Conservation (phyloP, 1,140 invertebrate genomes). For the Drosophila jambulina region DNA sequence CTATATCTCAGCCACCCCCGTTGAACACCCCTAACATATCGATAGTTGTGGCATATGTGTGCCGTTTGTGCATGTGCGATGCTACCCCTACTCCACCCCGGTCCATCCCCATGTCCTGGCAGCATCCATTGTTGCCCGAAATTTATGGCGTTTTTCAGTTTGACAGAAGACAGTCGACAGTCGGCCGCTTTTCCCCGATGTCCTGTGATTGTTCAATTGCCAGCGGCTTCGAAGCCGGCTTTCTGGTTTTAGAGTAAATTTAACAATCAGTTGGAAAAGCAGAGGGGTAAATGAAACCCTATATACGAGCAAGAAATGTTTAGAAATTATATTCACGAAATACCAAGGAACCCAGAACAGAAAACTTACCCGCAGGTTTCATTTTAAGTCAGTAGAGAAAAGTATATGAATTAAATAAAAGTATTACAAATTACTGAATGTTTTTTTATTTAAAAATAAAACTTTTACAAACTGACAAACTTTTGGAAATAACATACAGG, state of each 20-base stretch:
- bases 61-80: constrained; percentile 72
- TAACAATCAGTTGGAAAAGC: constrained; percentile 8
- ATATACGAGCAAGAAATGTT: background rate
- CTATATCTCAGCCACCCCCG: constrained; percentile 33
- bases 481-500: background rate
- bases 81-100: constrained; percentile 19
- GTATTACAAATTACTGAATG: too few species aligned
- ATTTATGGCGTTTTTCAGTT: constrained; percentile 84
- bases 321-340: background rate
- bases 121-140: constrained; percentile 52
- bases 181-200: constrained; percentile 14
- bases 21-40: constrained; percentile 40
- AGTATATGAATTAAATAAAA: too few species aligned
- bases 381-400: background rate
- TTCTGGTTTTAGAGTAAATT: constrained; percentile 40
- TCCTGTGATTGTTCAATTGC: constrained; percentile 33
- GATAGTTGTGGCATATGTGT: constrained; percentile 71
- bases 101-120: constrained; percentile 41
- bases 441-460: too few species aligned
- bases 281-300: constrained; percentile 1
- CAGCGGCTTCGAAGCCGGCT: constrained; percentile 10
- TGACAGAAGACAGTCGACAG: constrained; percentile 53
- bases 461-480: too few species aligned
- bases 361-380: background rate
- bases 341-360: background rate